phyloP scores from a whole-genome alignment of 2,113 vertebrate genomes.

The Beaufortia kweichowensis region DNA sequence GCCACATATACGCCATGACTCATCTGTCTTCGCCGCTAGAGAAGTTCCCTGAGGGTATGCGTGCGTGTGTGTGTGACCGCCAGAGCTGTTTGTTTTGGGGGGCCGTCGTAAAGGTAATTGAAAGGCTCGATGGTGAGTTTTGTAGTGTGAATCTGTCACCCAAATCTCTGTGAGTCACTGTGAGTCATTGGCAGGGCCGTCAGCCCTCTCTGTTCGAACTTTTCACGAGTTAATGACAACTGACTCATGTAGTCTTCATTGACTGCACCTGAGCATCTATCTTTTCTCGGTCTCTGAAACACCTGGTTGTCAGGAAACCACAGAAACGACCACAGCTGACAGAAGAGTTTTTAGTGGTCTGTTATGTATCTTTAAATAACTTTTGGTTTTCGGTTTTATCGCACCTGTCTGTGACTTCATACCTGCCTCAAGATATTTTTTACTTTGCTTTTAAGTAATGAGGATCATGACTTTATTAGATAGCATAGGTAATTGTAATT shows the following conservation, averaged over 20 bases:
- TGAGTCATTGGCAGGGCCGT: slow-evolving; percentile 66
- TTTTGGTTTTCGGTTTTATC: neutral
- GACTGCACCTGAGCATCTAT: slow-evolving; percentile 17
- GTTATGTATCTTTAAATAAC: neutral
- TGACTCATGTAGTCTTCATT: slow-evolving; percentile 37
- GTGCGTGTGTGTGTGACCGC: neutral
- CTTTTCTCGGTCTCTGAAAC: neutral
- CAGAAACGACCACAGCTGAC: slow-evolving; percentile 30
- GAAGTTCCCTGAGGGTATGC: slow-evolving; percentile 48
- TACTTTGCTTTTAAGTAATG: neutral
- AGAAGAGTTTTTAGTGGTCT: slow-evolving; percentile 1
- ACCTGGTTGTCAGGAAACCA: slow-evolving; percentile 46
- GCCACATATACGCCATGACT: slow-evolving; percentile 42
- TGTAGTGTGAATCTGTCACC: slow-evolving; percentile 42
- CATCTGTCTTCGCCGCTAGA: slow-evolving; percentile 13
- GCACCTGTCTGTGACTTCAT: slow-evolving; percentile 10
- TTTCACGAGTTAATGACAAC: slow-evolving; percentile 52
- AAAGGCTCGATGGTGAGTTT: slow-evolving; percentile 51
- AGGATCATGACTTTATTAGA: neutral
- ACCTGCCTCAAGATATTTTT: neutral
- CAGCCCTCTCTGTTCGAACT: slow-evolving; percentile 57
- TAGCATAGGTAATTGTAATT: neutral
- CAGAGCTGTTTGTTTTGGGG: neutral
- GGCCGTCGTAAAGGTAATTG: slow-evolving; percentile 52
- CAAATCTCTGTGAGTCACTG: slow-evolving; percentile 55